Conservation (phyloP, 2,113 vertebrate species). For the Progne subis region DNA sequence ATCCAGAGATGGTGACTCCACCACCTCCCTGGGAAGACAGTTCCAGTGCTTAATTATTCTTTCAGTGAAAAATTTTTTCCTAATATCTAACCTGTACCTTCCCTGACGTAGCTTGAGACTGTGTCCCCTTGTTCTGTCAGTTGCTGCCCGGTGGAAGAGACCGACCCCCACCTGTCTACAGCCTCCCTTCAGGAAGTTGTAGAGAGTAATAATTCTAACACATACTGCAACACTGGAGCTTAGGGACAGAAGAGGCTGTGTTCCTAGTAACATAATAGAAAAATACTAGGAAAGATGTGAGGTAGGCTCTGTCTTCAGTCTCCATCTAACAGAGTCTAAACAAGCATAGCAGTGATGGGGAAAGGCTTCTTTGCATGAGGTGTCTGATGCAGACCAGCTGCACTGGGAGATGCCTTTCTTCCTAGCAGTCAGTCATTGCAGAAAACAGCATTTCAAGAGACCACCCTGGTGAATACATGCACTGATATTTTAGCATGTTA, state of each 20-base stretch:
- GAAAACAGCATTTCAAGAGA: neutral
- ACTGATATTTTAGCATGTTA: neutral
- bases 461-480: neutral
- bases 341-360: neutral
- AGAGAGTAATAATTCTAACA: too few relatives aligned
- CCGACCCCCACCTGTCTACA: too few relatives aligned
- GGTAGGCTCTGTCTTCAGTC: neutral
- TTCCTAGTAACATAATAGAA: neutral
- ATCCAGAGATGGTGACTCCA: too few relatives aligned
- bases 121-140: too few relatives aligned
- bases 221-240: neutral
- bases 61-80: too few relatives aligned
- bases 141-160: too few relatives aligned
- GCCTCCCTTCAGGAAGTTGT: too few relatives aligned
- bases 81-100: too few relatives aligned
- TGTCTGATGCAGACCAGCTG: neutral
- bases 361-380: neutral
- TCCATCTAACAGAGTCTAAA: neutral
- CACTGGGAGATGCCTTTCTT: neutral
- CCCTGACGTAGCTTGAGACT: too few relatives aligned
- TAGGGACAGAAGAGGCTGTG: neutral
- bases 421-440: neutral
- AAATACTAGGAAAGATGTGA: neutral
- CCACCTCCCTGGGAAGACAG: too few relatives aligned
- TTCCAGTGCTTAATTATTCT: too few relatives aligned